These are phyloP conservation scores for Lithophane socia DNA, from an alignment of 2,888 invertebrate species.

Conservation along the genomic window DNA sequence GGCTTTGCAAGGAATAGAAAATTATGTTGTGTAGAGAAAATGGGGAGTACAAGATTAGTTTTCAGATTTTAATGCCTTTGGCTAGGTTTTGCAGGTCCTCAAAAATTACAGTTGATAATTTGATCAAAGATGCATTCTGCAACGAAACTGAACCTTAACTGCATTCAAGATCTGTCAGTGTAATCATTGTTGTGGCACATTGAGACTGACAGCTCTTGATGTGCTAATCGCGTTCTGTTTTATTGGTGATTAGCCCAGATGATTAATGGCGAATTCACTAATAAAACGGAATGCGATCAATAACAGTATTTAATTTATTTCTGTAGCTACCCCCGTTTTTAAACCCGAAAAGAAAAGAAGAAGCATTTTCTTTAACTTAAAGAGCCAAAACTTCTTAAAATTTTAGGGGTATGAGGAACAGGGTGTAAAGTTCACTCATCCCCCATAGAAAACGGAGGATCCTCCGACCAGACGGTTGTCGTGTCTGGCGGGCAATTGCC, in stretches of 20 bases:
- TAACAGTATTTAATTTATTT: neutral
- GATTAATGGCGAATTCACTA: neutral
- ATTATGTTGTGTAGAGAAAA: constrained; percentile 13
- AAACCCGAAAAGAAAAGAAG: neutral
- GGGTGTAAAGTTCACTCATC: no score
- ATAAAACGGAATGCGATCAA: neutral
- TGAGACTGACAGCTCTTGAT: neutral
- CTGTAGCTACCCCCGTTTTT: no score
- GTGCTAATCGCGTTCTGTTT: neutral
- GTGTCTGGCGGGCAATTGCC: no score
- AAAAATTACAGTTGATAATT: neutral
- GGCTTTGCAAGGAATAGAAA: constrained; percentile 21
- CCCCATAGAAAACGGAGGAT: no score
- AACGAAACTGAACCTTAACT: neutral
- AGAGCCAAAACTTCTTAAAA: no score
- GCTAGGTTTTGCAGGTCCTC: neutral
- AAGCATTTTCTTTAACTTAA: neutral
- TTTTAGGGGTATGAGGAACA: no score
- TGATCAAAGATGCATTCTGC: neutral
- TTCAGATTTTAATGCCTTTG: neutral
- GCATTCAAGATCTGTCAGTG: neutral
- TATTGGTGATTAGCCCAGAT: no score
- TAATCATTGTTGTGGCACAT: neutral
- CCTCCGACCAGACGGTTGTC: no score
- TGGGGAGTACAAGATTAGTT: neutral